Evolutionary conservation across 2,797 vertebrate genomes (phyloP), one percentile per base, ranked within the genome.

Genomic region (Acipenser transmontanus): DNA sequence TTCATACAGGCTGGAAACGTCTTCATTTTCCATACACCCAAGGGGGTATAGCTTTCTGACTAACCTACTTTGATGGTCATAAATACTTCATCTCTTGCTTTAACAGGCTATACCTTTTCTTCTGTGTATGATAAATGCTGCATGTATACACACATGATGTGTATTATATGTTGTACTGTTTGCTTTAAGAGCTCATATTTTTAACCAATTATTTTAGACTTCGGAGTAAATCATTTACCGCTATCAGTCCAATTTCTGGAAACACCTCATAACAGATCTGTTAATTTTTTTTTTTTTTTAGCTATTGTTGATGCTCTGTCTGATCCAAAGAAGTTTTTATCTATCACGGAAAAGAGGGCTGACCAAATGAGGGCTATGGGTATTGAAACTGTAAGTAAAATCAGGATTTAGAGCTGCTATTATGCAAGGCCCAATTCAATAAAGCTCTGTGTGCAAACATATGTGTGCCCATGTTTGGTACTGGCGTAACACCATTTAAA

Each of bases 311-410:
- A 99, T 70, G 97, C 97, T 76, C 88, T 99, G 63, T 99, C 97
- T 61, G 97, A 99, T 80, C 97, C 97, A 78, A 99, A 98, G 92
- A 98, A 99, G 84, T 99, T 98, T 85, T 85, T 99, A 71, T 98
- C 97, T 54, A 95, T 99, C 75, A 97, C 94, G n/a, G 97, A 99
- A 80, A 99, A 99, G 83, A 89, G 97, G 84, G 95, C 96, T 8
- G 96, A 99, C 83, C 97, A 99, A 85, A 99, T 99, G 97, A 95
- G 96, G 82, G 97, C 97, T 0, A 89, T 99, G 85, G 97, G 97
- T 50, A 99, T 99, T 6, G 97, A 99, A 81, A 98, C 97, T 20
- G 97, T 99, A 88, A 76, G 82, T 87, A 71, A 8, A 59, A 59
- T 34, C 34, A 3, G 34, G 1, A 17, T 17, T 17, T 17, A 17